These are phyloP conservation scores for Poecilia wingei DNA, from an alignment of 2,797 vertebrate genomes.

Conservation along the genomic window DNA sequence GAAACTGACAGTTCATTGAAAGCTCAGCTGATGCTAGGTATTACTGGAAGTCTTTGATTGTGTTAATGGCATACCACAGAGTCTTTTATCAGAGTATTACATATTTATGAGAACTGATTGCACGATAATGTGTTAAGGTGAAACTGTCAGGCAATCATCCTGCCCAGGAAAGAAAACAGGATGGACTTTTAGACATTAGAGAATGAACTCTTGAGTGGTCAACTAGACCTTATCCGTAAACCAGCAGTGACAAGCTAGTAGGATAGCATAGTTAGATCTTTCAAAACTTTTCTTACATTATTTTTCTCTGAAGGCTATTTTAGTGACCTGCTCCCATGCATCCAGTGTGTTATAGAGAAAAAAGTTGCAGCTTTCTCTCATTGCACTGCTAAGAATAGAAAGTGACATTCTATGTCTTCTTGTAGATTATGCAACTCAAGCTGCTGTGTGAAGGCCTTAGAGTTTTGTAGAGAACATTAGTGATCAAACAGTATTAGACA, in stretches of 20 bases:
- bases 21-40: conserved; percentile 27
- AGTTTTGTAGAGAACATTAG: not conserved
- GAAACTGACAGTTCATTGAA: not conserved
- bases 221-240: not conserved
- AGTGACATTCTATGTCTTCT: not conserved
- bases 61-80: conserved; percentile 35
- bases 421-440: not conserved
- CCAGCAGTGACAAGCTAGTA: not conserved
- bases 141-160: conserved; percentile 24
- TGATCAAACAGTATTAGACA: not conserved
- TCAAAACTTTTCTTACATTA: conserved; percentile 2
- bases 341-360: not conserved
- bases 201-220: conserved; percentile 24
- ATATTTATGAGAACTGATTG: conserved; percentile 47
- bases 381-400: not conserved
- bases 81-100: conserved; percentile 48
- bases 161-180: conserved; percentile 13
- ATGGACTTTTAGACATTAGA: conserved; percentile 42
- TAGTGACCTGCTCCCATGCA: not conserved
- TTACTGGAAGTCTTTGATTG: conserved; percentile 39
- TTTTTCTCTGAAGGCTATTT: not conserved
- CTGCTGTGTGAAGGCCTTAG: not conserved
- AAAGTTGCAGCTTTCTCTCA: not conserved
- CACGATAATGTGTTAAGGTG: conserved; percentile 24
- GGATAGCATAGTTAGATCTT: not conserved